Evolutionary conservation across 64 coral and sea anemone species (phyloP).

Genomic region (Pocillopora damicornis): DNA sequence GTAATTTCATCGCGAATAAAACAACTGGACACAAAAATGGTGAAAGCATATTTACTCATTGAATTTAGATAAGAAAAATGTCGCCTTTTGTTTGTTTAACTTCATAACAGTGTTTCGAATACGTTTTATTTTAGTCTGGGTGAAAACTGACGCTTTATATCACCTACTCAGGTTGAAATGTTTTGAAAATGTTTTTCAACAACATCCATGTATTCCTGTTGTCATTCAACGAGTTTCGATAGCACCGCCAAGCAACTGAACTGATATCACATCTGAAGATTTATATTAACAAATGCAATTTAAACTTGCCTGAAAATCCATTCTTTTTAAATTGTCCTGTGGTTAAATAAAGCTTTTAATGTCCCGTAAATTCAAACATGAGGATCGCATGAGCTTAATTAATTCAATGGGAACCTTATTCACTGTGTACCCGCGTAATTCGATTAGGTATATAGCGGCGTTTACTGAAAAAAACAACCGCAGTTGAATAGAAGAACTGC

Average conservation of each 20-base stretch:
- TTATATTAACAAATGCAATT: too few relatives aligned
- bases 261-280: too few relatives aligned
- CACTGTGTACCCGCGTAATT: not conserved
- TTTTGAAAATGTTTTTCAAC: not conserved
- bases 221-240: too few relatives aligned
- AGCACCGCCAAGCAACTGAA: too few relatives aligned
- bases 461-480: slow-evolving; percentile 1
- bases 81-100: slow-evolving; percentile 32
- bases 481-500: not conserved
- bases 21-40: not conserved
- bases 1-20: not conserved
- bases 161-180: not conserved
- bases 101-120: not conserved
- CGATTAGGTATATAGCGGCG: slow-evolving; percentile 18
- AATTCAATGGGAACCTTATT: not conserved
- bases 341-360: not conserved
- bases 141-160: not conserved
- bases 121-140: not conserved
- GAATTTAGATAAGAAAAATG: slow-evolving; percentile 28
- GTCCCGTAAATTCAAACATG: not conserved
- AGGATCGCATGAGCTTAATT: not conserved
- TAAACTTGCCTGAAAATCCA: not conserved
- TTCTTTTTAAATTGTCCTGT: not conserved
- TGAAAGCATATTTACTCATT: not conserved
- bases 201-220: not conserved